Conservation (phyloP, 2,888 invertebrate genomes). For the Brachyopa scutellaris region DNA sequence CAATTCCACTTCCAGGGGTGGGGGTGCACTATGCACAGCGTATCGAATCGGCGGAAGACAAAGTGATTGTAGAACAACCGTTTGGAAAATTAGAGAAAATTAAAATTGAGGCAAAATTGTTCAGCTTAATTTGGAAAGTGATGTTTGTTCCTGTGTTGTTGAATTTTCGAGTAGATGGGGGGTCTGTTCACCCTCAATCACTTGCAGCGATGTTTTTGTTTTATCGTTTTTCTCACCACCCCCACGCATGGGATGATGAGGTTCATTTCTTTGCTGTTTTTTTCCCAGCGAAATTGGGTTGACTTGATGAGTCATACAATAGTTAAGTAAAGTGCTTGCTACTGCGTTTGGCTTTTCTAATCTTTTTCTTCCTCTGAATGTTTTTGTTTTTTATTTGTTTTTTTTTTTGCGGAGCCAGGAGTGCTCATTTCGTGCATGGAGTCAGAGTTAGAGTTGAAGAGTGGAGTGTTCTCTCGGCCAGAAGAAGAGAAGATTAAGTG, state of each 20-base stretch:
- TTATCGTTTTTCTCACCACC: not conserved
- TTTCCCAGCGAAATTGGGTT: conserved; percentile 50
- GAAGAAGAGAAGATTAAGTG: conserved; percentile 52
- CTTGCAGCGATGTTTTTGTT: not conserved
- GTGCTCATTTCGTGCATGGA: conserved; percentile 48
- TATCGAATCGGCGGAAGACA: conserved; percentile 57
- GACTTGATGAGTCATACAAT: conserved; percentile 58
- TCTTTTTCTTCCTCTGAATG: too few species aligned
- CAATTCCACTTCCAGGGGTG: conserved; percentile 46
- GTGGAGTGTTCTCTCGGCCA: too few species aligned
- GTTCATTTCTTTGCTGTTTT: not conserved
- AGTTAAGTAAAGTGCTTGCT: conserved; percentile 61
- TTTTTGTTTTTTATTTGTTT: not conserved
- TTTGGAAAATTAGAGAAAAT: conserved; percentile 63
- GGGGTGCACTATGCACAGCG: conserved; percentile 37
- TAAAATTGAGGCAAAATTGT: conserved; percentile 40
- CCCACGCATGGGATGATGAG: not conserved
- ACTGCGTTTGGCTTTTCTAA: conserved; percentile 51
- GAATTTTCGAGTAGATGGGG: not conserved
- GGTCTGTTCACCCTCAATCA: conserved; percentile 13
- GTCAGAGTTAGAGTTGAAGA: too few species aligned
- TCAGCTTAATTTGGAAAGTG: conserved; percentile 52
- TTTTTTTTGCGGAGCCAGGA: not conserved
- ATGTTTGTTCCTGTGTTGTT: conserved; percentile 52
- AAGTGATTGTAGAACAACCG: conserved; percentile 63